Percentiles rank a stretch among this genome's conserved stretches.
Evolutionary conservation across 2,113 vertebrate genomes (phyloP).

Genomic region (Porphyrio hochstetteri): DNA sequence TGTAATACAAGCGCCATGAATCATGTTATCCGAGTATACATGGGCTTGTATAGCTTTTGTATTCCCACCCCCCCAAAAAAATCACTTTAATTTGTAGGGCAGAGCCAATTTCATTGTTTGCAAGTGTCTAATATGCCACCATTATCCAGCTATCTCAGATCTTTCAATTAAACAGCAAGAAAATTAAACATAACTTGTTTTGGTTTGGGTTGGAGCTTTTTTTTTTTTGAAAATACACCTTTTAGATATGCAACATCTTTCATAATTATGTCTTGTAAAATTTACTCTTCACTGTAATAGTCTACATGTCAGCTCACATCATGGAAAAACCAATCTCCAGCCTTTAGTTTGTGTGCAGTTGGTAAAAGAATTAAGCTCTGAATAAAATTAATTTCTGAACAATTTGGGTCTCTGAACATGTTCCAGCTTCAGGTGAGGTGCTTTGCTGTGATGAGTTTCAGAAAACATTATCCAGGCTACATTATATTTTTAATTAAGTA

Average conservation of each 20-base stretch:
- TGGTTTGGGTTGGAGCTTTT: too few species aligned
- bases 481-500: neutral
- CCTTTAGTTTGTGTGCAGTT: neutral
- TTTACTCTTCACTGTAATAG: neutral
- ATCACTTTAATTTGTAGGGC: neutral
- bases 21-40: neutral
- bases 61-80: neutral
- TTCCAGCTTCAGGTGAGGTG: neutral
- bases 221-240: neutral
- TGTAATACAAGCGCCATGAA: neutral
- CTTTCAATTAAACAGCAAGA: neutral
- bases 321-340: neutral
- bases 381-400: neutral
- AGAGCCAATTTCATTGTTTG: neutral
- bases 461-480: neutral
- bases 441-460: neutral
- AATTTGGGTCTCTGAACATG: neutral
- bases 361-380: neutral
- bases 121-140: neutral
- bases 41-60: neutral
- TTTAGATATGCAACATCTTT: neutral
- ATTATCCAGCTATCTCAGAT: neutral
- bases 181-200: too few species aligned
- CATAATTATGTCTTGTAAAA: neutral
- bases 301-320: neutral